Evolutionary conservation across 1,140 invertebrate genomes (phyloP).

Genomic region (Phymastichus coffea): DNA sequence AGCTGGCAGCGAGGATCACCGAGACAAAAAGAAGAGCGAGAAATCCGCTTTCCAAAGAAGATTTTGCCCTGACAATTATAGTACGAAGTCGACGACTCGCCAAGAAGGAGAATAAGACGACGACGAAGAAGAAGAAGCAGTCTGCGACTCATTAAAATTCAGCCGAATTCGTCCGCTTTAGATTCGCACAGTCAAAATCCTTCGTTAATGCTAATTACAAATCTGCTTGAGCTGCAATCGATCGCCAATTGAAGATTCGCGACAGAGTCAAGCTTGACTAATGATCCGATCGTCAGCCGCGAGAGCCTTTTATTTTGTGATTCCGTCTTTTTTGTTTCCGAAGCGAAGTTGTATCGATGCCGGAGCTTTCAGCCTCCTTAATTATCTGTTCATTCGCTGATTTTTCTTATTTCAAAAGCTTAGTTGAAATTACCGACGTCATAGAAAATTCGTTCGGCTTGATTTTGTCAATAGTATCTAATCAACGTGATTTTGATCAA

Average conservation of each 20-base stretch:
- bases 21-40: neutral
- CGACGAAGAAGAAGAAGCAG: neutral
- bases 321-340: too few species aligned
- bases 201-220: constrained; percentile 28
- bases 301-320: too few species aligned
- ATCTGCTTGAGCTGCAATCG: neutral
- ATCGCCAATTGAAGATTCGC: constrained; percentile 8
- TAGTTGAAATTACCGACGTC: too few species aligned
- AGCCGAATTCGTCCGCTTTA: constrained; percentile 1
- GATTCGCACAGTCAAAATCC: constrained; percentile 14
- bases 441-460: too few species aligned
- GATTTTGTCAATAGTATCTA: too few species aligned
- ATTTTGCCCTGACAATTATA: neutral
- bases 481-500: too few species aligned
- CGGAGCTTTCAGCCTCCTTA: too few species aligned
- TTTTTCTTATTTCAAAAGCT: too few species aligned
- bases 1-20: neutral
- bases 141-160: constrained; percentile 26
- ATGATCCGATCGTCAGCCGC: neutral
- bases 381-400: too few species aligned
- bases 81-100: neutral
- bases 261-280: constrained; percentile 1
- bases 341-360: too few species aligned
- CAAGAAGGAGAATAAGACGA: neutral
- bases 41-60: neutral